Evolutionary conservation across 2,797 vertebrate species (phyloP), one percentile per base, ranked within the genome.

Genomic region (Sitta carolinensis): DNA sequence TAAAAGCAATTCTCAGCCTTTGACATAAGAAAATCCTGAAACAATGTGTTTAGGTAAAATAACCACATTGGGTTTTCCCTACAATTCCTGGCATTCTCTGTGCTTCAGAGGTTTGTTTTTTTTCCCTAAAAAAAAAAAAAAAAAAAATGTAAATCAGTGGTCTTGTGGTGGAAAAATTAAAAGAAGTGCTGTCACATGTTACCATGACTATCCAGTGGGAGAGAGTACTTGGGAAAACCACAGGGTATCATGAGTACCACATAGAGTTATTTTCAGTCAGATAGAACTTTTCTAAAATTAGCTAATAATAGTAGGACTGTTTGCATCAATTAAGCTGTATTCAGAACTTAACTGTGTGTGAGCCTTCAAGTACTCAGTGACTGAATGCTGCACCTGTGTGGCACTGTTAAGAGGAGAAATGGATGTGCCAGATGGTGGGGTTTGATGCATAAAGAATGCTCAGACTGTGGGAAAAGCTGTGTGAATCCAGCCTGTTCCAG

Each of bases 351-450:
- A 7, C 36, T 21, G 34, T 52, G 43, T 67, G 13, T 16, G 64
- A 92, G 57, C 68, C 75, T 29, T 87, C n/a, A 72, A 88, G 58
- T 57, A 16, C 62, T 77, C 50, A 23, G n/a, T 75, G 87, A 58
- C 51, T 68, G 87, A 73, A 58, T 93, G 82, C 82, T 86, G 87
- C 91, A 96, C 91, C 96, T 96, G 93, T 69, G 58, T 90, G 87
- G 62, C 85, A 72, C 69, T 54, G 1, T 75, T 75, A 83, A 86
- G 61, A 62, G 89, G 38, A 67, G 93, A 81, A 95, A 80, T 72
- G 87, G 72, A 67, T 85, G 87, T 87, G 82, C 81, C 96, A 96
- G 94, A 95, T 96, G 93, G 94, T 87, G 79, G 52, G 19, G 62
- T 55, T 90, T 94, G 89, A 93, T 89, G 92, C 79, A 52, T 84